Evolutionary conservation across 1,140 invertebrate genomes (phyloP).

Genomic region (Aplysia californica): DNA sequence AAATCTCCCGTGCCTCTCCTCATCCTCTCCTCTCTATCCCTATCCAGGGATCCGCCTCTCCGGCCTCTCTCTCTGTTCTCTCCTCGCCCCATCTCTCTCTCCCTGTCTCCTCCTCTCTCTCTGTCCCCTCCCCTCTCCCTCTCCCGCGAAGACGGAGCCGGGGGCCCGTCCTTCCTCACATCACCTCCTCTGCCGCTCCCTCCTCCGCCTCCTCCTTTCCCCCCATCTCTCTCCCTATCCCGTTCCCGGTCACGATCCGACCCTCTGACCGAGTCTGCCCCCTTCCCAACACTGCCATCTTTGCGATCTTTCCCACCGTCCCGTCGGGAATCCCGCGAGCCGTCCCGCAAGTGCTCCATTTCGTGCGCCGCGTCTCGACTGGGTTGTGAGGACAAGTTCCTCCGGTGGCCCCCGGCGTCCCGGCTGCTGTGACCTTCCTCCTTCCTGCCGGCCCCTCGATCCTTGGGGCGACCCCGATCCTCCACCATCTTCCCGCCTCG

Average conservation of each 20-base stretch:
- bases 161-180: neutral
- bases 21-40: conserved; percentile 10
- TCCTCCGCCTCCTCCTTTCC: neutral
- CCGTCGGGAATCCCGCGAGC: neutral
- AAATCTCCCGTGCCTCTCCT: conserved; percentile 8
- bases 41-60: conserved; percentile 2
- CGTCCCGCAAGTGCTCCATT: too few relatives aligned
- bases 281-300: neutral
- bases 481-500: neutral
- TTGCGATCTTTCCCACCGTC: neutral
- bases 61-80: conserved; percentile 3
- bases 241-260: neutral
- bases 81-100: neutral
- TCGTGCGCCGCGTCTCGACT: neutral
- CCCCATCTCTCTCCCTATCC: neutral
- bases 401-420: too few relatives aligned
- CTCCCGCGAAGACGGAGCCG: neutral
- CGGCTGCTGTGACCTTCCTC: neutral
- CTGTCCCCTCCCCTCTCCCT: neutral
- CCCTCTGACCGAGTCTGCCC: too few relatives aligned
- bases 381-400: neutral
- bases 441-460: neutral
- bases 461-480: too few relatives aligned
- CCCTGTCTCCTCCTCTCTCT: too few relatives aligned
- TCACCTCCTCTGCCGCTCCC: neutral